Base-by-base conservation (phyloP, 2,888 invertebrate genomes). In the Corythucha ciliata region DNA sequence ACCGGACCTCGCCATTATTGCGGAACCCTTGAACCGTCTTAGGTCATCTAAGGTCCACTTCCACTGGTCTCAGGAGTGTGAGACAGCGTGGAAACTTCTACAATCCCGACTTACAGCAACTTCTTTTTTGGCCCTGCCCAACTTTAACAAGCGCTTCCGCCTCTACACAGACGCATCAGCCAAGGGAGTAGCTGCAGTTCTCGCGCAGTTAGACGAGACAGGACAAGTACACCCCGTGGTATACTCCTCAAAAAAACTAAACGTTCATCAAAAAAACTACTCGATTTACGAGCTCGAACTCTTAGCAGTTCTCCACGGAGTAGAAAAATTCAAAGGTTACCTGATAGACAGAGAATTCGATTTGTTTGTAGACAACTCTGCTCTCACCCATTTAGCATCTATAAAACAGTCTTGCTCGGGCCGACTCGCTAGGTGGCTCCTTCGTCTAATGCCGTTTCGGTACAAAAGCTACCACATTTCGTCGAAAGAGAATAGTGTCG, bases 261-360 rank as follows among this genome's bases (percentile, higher is more conserved):
- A 37, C 18, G 16, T 2, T n/a, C 33, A 46, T 16, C 24, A 32
- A 34, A 4, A 46, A 34, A 26, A 42, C 25, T 46, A 47, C 37
- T 4, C 36, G 25, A 37, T 37, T 16, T 47, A 21, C 24, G 36
- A 47, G 24, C 25, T 47, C 36, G 36, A 47, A 37, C 32, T 44
- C n/a, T 27, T 32, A 5, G 44, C 18, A 25, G 22, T 29, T 2
- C 20, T 44, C 6, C 21, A 32, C 10, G 32, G 12, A 2, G 20
- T 44, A 10, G 44, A 44, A 12, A 44, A 44, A 32, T 44, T 29
- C 4, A n/a, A 24, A 32, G 20, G 18, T 2, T 44, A 44, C 27
- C 10, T 44, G 3, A 32, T 29, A 7, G 32, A 44, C 20, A 44
- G 21, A 7, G 32, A 21, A 18, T 44, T 44, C 21, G 32, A 44